Conservation (phyloP, 2,113 vertebrate species). For the Aplodontia rufa region DNA sequence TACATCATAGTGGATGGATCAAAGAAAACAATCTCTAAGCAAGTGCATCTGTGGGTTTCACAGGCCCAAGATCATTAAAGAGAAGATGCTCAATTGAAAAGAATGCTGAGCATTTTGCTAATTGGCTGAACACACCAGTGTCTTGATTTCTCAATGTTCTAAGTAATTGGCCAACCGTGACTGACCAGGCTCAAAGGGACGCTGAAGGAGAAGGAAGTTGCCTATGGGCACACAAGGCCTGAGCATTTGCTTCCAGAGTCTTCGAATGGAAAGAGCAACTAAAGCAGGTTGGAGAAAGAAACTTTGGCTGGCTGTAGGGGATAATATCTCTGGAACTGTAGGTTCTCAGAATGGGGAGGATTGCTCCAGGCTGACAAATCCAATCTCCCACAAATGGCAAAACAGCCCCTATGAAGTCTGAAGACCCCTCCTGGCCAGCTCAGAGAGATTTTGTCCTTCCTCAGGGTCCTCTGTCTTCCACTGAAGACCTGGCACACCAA, state of each 20-base stretch:
- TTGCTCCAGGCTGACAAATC: background rate
- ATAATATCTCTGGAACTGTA: background rate
- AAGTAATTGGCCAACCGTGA: background rate
- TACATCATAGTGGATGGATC: background rate
- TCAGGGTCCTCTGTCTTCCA: background rate
- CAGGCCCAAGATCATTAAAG: background rate
- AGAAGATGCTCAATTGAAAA: background rate
- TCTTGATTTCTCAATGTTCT: slow-evolving; percentile 27
- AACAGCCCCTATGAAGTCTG: background rate
- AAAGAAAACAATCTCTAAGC: slow-evolving; percentile 33
- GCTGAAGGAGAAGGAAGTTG: background rate
- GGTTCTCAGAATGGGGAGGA: background rate
- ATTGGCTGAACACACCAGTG: background rate
- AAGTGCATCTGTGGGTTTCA: background rate
- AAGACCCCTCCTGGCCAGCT: background rate
- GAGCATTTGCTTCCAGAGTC: background rate
- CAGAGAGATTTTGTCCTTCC: background rate
- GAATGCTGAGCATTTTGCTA: slow-evolving; percentile 13
- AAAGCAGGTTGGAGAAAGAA: background rate
- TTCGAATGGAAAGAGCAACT: background rate
- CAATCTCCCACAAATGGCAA: background rate
- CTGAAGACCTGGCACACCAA: background rate
- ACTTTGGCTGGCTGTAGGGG: background rate
- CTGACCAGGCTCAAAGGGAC: background rate
- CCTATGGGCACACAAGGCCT: background rate